Base-by-base conservation (phyloP, 2,797 vertebrate genomes). In the Pogonophryne albipinna region DNA sequence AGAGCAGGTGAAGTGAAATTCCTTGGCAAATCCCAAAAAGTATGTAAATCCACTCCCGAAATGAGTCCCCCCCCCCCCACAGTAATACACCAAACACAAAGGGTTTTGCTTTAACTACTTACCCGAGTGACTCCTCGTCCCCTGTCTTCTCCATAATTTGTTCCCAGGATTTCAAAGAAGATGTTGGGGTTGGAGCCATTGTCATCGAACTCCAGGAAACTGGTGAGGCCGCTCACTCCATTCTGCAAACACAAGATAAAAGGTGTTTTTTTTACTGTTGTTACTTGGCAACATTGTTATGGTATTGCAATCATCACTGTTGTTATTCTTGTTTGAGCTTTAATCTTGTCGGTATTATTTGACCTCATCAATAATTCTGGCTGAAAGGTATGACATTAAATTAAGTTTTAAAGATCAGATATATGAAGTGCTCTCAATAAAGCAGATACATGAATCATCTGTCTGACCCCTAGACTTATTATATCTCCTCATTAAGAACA, bases 151-250 rank as follows among this genome's bases (percentile, higher is more conserved):
- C 97, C 98, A 1, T 99, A 99, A 91, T 97, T 99, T 68, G 98
- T 99, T 62, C 98, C 98, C 90, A 99, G 88, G 89, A 99, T 99
- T 95, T 99, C 98, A 84, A 99, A 99, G 82, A 97, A 94, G 76
- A 99, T 98, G 71, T 99, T 99, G 72, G 97, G 98, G 93, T 99
- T 99, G 0, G 94, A 94, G 45, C 98, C 98, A 46, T 97, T 97
- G 74, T 99, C 97, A 27, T 93, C 96, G 94, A 99, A 99, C 88
- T 99, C 97, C 84, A 99, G 92, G 74, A 97, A 95, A 84, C 97
- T 98, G 56, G 98, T 98, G 80, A 99, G 94, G 34, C 98, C 98
- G 59, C 92, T 97, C 38, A 99, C 96, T 81, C 96, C 96, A 11
- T 97, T 96, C 98, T 99, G 90, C 19, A 90, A 74, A 42, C 10